These are phyloP conservation scores for Tipula vernalis DNA, from an alignment of 2,888 invertebrate genomes.

Conservation along the genomic window DNA sequence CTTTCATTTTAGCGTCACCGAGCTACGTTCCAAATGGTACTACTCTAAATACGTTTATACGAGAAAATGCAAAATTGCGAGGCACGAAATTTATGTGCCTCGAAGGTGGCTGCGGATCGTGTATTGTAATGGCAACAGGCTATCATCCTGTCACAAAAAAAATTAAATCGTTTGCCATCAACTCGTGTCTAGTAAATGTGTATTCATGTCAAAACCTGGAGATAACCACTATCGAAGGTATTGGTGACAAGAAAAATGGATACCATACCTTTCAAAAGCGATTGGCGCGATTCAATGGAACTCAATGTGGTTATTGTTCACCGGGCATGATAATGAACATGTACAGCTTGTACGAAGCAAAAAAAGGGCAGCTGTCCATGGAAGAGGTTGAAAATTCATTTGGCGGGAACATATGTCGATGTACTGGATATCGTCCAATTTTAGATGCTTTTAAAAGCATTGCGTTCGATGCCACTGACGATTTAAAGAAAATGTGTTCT, in stretches of 20 bases:
- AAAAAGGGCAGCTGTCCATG: slow-evolving; percentile 36
- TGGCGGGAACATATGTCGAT: slow-evolving; percentile 53
- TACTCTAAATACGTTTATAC: slow-evolving; percentile 40
- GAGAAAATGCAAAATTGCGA: slow-evolving; percentile 37
- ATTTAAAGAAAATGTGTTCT: slow-evolving; percentile 31
- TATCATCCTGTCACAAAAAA: slow-evolving; percentile 34
- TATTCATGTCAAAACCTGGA: slow-evolving; percentile 50
- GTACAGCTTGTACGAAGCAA: slow-evolving; percentile 39
- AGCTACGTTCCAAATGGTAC: slow-evolving; percentile 23
- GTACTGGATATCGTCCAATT: slow-evolving; percentile 49
- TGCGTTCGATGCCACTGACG: slow-evolving; percentile 33
- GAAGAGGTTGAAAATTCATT: slow-evolving; percentile 49
- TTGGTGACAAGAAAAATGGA: slow-evolving; percentile 45
- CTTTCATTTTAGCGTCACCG: neutral
- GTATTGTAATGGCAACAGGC: slow-evolving; percentile 36
- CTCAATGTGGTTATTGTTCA: slow-evolving; percentile 58
- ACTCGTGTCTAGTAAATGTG: slow-evolving; percentile 46
- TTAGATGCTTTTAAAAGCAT: slow-evolving; percentile 43
- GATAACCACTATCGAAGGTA: slow-evolving; percentile 52
- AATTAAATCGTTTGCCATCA: slow-evolving; percentile 36
- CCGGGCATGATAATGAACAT: slow-evolving; percentile 64
- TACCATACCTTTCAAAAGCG: slow-evolving; percentile 49
- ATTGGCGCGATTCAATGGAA: slow-evolving; percentile 47
- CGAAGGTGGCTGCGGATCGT: slow-evolving; percentile 51
- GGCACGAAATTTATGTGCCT: slow-evolving; percentile 48